Conservation (phyloP, 2,797 vertebrate species). For the Bucorvus abyssinicus region DNA sequence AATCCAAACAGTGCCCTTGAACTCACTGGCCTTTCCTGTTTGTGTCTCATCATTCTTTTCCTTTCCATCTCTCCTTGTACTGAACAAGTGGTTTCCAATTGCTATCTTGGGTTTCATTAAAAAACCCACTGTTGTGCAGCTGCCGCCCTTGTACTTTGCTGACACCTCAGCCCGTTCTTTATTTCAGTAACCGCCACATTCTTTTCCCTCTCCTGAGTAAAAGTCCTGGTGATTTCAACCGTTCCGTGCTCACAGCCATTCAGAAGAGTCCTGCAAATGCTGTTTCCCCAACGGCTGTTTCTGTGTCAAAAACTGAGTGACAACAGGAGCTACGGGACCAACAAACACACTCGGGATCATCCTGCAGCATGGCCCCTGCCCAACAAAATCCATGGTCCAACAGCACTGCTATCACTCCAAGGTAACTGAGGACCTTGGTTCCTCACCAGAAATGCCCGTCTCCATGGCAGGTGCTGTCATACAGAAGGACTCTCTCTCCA, state of each 20-base stretch:
- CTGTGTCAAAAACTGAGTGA: neutral
- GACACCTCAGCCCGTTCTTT: neutral
- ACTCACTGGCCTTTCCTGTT: neutral
- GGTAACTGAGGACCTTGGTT: neutral
- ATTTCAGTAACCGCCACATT: neutral
- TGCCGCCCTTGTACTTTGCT: neutral
- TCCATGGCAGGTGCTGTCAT: neutral
- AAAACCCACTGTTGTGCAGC: neutral
- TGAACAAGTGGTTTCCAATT: neutral
- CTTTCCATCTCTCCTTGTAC: neutral
- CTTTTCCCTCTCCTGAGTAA: neutral
- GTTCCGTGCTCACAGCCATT: neutral
- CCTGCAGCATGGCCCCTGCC: neutral
- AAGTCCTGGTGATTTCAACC: neutral
- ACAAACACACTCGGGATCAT: neutral
- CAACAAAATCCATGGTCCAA: neutral
- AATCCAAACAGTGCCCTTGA: neutral
- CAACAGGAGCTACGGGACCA: neutral
- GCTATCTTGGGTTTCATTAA: neutral
- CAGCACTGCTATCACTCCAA: neutral
- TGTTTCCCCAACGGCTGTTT: neutral
- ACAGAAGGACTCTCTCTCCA: neutral
- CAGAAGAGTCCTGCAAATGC: neutral
- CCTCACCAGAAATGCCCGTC: neutral
- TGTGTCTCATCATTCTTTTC: neutral